Evolutionary conservation across 2,797 vertebrate species (phyloP), one percentile per base, ranked within the genome.

Genomic region (Linurgus olivaceus): DNA sequence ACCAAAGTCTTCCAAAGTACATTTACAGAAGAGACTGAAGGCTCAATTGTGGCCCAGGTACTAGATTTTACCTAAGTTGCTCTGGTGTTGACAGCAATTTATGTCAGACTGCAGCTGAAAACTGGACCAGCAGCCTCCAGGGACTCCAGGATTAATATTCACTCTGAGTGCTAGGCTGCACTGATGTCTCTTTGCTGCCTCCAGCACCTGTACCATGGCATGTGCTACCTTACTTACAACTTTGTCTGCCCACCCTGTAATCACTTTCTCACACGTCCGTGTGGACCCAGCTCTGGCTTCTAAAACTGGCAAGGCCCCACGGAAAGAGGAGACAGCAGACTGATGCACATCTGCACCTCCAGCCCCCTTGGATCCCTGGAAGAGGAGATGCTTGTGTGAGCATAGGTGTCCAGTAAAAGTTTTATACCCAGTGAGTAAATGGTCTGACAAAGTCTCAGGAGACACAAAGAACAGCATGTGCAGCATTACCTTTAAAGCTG

Each of bases 21-120:
- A 47, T 90, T 95, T 84, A 66, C 88, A 95, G 94, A 88, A 58
- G 74, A 91, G 81, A 92, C 70, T 96, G 86, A 94, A 86, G 84
- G 88, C 86, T 88, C 63, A 38, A 1, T 70, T 95, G 91, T 93
- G 77, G 51, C 67, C 66, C 77, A 87, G 73, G 77, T 88, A 85
- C 84, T 96, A 82, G 84, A 72, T 95, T 95, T 92, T 89, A 59
- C 83, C 80, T 66, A 86, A 84, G 55, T 59, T 81, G 19, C 52
- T 77, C 18, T 91, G 65, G 92, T 95, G 95, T 94, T 20, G 57
- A 91, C 90, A 96, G 93, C 65, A 80, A 26, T 95, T 74, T 66
- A 74, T 92, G 79, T 80, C 68, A 88, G 59, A n/a, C 66, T 82
- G 67, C 66, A 81, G 73, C 80, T 86, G 77, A 81, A 93, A 93